Percentiles rank a stretch among this genome's conserved stretches.
phyloP scores from a whole-genome alignment of 2,888 invertebrate species.

The Chromoteleia sp. region DNA sequence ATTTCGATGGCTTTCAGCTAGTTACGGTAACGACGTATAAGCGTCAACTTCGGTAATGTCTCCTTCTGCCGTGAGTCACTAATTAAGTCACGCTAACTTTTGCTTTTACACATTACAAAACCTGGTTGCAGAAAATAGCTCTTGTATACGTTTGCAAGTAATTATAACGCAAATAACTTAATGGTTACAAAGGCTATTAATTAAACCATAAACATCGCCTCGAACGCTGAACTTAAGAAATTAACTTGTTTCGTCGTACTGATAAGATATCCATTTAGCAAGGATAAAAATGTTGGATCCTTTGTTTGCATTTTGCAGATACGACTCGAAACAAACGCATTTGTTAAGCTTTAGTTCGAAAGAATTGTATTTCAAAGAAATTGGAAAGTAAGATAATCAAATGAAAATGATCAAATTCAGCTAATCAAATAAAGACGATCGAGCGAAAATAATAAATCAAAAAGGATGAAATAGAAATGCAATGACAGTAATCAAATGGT shows the following conservation, averaged over 20 bases:
- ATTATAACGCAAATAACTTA: slow-evolving; percentile 48
- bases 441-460: too few relatives aligned
- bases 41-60: slow-evolving; percentile 57
- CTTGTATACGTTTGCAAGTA: slow-evolving; percentile 43
- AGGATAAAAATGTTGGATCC: too few relatives aligned
- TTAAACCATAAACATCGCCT: slow-evolving; percentile 13
- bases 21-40: slow-evolving; percentile 64
- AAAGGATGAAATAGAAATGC: too few relatives aligned
- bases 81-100: slow-evolving; percentile 66
- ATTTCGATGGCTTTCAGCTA: slow-evolving; percentile 64
- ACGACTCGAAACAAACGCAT: too few relatives aligned
- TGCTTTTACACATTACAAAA: slow-evolving; percentile 65
- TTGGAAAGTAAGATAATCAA: too few relatives aligned
- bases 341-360: too few relatives aligned
- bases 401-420: too few relatives aligned
- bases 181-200: slow-evolving; percentile 42
- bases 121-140: slow-evolving; percentile 49
- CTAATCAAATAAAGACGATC: too few relatives aligned
- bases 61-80: slow-evolving; percentile 55
- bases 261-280: background rate
- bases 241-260: background rate
- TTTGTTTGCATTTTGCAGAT: too few relatives aligned
- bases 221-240: slow-evolving; percentile 7
- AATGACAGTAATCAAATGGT: too few relatives aligned
- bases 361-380: too few relatives aligned